Base-by-base conservation (phyloP, 2,888 invertebrate genomes). In the Bombylius discolor region DNA sequence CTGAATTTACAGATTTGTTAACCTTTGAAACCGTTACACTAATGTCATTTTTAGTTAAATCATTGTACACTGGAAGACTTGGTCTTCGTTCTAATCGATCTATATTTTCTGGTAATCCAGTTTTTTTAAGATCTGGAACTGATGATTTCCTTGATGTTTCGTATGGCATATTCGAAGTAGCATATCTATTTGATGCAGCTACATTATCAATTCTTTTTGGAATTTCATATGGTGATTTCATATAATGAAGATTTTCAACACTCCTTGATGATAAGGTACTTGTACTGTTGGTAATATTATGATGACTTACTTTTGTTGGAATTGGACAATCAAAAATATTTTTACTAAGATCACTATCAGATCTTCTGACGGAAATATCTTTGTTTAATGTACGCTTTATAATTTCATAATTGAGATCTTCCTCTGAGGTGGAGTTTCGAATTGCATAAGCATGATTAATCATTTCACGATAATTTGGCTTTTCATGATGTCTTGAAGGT, bases 371-470 rank as follows among this genome's bases (percentile, higher is more conserved):
- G 23, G 58, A 51, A 36, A 56, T 52, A 32, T 61, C 59, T 53
- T 61, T 62, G 7, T 73, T 72, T 0, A 73, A 62, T 0, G 73
- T 70, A 58, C 71, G 69, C 55, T 73, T 70, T 31, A 73, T 73
- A 11, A 73, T 73, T 63, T 73, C 66, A 60, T 69, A 61, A 59
- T 73, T 73, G 1, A 69, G 59, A 55, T 73, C 73, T 49, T 70
- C 67, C 53, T 73, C 73, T 8, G 71, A 70, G 46, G 68, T 67
- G 7, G 72, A 65, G 56, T 65, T 72, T 4, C 70, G 62, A 51
- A 68, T 65, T 1, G 71, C 68, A 56, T 65, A 62, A 55, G 65
- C 68, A 36, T 70, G 68, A 54, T 71, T 70, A 39, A 73, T 71
- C 32, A 73, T 60, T 42, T 70, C 71, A 1, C 72, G 64, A 56